A percentile compares a stretch with the other conserved stretches of the same genome.
phyloP scores from a whole-genome alignment of 2,888 invertebrate genomes.

The Steinernema scapterisci region DNA sequence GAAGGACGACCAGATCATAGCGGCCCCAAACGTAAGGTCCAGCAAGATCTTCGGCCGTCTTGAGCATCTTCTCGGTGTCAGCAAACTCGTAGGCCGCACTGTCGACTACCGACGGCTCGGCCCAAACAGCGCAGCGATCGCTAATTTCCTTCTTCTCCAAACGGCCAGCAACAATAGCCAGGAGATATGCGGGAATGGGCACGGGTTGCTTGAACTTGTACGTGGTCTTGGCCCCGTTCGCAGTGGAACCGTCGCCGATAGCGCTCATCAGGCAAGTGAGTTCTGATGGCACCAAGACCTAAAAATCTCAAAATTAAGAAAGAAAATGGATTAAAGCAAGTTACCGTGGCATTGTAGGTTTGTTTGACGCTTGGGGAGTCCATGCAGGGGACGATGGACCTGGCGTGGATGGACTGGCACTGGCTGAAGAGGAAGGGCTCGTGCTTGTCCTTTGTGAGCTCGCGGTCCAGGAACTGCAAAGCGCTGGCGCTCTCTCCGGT shows the following conservation, averaged over 20 bases:
- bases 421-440: constrained; percentile 79
- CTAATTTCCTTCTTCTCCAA: constrained; percentile 72
- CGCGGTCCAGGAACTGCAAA: constrained; percentile 84
- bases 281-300: constrained; percentile 78
- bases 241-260: constrained; percentile 39
- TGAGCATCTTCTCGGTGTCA: constrained; percentile 79
- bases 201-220: constrained; percentile 47
- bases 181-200: constrained; percentile 81
- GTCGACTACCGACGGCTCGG: constrained; percentile 83
- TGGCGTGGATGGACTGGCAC: constrained; percentile 67
- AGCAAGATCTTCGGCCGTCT: constrained; percentile 77
- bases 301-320: constrained; percentile 17
- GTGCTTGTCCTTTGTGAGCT: constrained; percentile 84
- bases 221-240: constrained; percentile 28
- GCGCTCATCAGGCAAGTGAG: constrained; percentile 89
- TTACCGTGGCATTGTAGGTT: constrained; percentile 77
- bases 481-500: constrained; percentile 72
- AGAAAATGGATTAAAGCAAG: neutral
- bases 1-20: constrained; percentile 85
- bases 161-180: constrained; percentile 86
- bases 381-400: constrained; percentile 84
- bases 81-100: constrained; percentile 85
- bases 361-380: constrained; percentile 88
- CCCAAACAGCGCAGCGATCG: constrained; percentile 80
- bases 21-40: constrained; percentile 65